phyloP scores from a whole-genome alignment of 2,888 invertebrate genomes.

The Phrixothrix hirtus region DNA sequence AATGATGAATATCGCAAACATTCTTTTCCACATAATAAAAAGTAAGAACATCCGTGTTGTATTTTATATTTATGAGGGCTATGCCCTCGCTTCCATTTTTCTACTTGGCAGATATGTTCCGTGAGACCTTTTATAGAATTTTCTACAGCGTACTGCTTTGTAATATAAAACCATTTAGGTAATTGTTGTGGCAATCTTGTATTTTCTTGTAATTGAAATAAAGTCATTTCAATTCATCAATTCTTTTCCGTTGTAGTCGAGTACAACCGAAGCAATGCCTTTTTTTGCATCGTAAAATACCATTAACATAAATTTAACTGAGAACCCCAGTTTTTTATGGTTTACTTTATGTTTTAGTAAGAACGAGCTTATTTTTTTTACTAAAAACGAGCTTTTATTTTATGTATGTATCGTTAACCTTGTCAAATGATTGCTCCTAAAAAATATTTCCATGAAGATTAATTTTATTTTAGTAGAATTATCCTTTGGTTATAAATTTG shows the following conservation, averaged over 20 bases:
- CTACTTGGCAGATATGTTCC: slow-evolving; percentile 30
- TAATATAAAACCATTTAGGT: slow-evolving; percentile 19
- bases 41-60: slow-evolving; percentile 33
- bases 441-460: too few species aligned
- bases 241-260: slow-evolving; percentile 31
- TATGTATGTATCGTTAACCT: slow-evolving; percentile 41
- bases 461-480: too few species aligned
- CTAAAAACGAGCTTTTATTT: slow-evolving; percentile 43
- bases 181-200: not conserved
- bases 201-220: slow-evolving; percentile 18
- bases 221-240: slow-evolving; percentile 22
- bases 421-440: too few species aligned
- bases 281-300: slow-evolving; percentile 39
- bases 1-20: slow-evolving; percentile 33
- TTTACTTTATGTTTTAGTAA: slow-evolving; percentile 45
- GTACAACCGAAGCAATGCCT: slow-evolving; percentile 29
- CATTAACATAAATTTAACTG: slow-evolving; percentile 49
- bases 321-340: slow-evolving; percentile 44
- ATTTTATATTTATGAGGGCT: slow-evolving; percentile 34
- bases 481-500: too few species aligned
- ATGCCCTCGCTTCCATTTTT: slow-evolving; percentile 32
- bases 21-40: slow-evolving; percentile 34
- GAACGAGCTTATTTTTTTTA: slow-evolving; percentile 39
- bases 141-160: slow-evolving; percentile 18
- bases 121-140: slow-evolving; percentile 27